Conservation (phyloP, 2,888 invertebrate genomes). For the Limnephilus auricula region DNA sequence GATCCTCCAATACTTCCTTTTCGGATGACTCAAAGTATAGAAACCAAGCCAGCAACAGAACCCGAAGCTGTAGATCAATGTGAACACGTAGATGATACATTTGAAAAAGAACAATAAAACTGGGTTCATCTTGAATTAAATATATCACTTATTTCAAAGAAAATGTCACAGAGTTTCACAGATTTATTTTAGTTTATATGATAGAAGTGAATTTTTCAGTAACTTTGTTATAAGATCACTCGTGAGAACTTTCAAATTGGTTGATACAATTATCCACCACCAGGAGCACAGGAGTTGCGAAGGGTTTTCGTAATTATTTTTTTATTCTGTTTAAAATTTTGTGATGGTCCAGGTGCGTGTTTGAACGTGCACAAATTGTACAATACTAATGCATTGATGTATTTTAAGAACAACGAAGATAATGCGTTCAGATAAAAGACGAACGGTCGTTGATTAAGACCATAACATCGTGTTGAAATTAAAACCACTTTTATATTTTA, state of each 20-base stretch:
- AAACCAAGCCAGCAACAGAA: slow-evolving; percentile 60
- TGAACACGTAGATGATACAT: slow-evolving; percentile 60
- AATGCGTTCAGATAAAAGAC: neutral
- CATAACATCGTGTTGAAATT: neutral
- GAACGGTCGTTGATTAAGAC: neutral
- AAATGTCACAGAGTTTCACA: neutral
- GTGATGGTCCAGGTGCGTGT: neutral
- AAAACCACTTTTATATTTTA: neutral
- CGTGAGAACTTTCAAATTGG: no score
- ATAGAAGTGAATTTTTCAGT: neutral
- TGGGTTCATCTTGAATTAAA: slow-evolving; percentile 54
- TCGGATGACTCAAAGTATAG: slow-evolving; percentile 54
- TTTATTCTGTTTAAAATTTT: neutral
- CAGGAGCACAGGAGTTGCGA: neutral
- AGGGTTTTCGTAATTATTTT: neutral
- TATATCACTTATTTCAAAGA: neutral
- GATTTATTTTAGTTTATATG: neutral
- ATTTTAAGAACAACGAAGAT: slow-evolving; percentile 1
- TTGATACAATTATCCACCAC: neutral
- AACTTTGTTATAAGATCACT: neutral
- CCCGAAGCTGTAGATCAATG: slow-evolving; percentile 58
- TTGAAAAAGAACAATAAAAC: slow-evolving; percentile 60
- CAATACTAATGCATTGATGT: neutral
- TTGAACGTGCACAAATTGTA: neutral
- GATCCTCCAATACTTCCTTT: slow-evolving; percentile 54